Conservation (phyloP, 2,113 vertebrate species). For the Prunella fulvescens region DNA sequence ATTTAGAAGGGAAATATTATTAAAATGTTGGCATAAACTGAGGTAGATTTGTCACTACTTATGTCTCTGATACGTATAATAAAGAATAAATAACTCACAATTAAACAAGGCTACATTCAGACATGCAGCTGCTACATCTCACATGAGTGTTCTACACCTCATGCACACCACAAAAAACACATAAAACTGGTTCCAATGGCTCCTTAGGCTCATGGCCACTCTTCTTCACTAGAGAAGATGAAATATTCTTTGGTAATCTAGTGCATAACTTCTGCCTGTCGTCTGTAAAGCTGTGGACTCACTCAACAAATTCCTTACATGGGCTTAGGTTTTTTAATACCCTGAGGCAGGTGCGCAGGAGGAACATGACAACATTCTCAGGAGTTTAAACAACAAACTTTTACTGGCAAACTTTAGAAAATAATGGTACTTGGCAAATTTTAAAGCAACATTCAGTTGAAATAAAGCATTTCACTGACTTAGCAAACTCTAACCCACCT, state of each 20-base stretch:
- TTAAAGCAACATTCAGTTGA: too few relatives aligned
- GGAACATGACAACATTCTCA: accelerated
- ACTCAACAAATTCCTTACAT: accelerated
- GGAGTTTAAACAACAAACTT: background rate
- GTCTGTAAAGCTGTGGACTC: background rate
- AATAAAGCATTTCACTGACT: too few relatives aligned
- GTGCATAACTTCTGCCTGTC: background rate
- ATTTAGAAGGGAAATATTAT: background rate
- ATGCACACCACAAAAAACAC: background rate
- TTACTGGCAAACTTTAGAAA: background rate
- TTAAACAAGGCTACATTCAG: background rate
- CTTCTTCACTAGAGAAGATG: background rate
- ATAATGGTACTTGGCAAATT: background rate
- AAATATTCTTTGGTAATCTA: background rate
- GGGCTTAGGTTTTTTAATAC: background rate
- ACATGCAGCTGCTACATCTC: background rate
- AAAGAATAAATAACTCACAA: background rate
- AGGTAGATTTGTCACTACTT: background rate
- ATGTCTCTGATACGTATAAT: background rate
- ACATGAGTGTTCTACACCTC: background rate
- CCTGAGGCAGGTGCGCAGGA: background rate
- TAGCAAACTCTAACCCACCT: too few relatives aligned
- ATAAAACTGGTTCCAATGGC: background rate
- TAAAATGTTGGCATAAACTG: background rate
- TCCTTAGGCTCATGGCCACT: background rate